Evolutionary conservation across 2,113 vertebrate species (phyloP), one percentile per base, ranked within the genome.

Genomic region (Cochlearius cochlearius): DNA sequence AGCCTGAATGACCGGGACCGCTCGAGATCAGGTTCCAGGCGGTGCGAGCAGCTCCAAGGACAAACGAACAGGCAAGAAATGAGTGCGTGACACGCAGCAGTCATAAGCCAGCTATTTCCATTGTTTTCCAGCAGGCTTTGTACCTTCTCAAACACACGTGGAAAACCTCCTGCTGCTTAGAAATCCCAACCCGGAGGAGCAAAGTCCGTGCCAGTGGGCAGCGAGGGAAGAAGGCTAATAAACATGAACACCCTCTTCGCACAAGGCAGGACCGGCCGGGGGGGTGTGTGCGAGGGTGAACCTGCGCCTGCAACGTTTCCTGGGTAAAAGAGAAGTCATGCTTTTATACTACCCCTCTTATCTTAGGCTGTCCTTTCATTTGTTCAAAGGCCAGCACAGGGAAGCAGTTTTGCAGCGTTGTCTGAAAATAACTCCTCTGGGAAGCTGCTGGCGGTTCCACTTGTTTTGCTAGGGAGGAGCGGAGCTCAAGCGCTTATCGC

Each of bases 121-220:
- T 94, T 97, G 96, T 96, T 97, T 97, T 93, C 90, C 86, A 29
- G 82, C 91, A 90, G 96, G 95, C 86, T 93, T 96, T 96, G 93
- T 95, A 96, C 94, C 97, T 96, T 86, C 95, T 68, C 77, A 82
- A 73, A 90, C 81, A 78, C 93, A 96, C 92, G 88, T 86, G 90
- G 92, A 84, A 90, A 96, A 50, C 90, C 93, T 97, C 94, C 94
- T 3, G 50, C 96, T 63, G 91, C 90, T 96, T 23, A 71, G 55
- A 87, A 92, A 89, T 92, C 96, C 86, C 88, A 82, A 14, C 43
- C 80, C 68, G 4, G 76, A 75, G 77, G 90, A 94, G 88, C 79
- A 95, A 96, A 96, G 94, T 96, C 91, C 92, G 29, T 34, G 73
- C 76, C 89, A 91, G 47, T 26, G 80, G 68, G 86, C 89, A 80